A percentile compares a stretch with the other conserved stretches of the same genome.
Evolutionary conservation across 1,140 invertebrate species (phyloP).

Genomic region (Leguminivora glycinivorella): DNA sequence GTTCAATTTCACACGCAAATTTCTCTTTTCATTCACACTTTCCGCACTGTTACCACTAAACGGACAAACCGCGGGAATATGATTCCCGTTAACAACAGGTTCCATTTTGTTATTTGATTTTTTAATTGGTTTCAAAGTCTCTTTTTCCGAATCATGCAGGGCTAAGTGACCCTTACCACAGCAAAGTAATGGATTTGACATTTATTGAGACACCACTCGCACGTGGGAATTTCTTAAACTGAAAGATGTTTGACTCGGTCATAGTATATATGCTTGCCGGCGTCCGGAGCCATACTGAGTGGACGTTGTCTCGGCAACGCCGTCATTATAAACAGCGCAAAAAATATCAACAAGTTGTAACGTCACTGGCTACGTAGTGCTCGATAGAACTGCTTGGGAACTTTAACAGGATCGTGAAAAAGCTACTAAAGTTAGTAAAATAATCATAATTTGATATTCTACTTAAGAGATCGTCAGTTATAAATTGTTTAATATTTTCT

Average conservation of each 20-base stretch:
- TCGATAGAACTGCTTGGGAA: background rate
- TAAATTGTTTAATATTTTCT: no score
- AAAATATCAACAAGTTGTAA: constrained; percentile 66
- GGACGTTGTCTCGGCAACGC: constrained; percentile 56
- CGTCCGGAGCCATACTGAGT: constrained; percentile 52
- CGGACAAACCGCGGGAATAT: constrained; percentile 42
- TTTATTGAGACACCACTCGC: constrained; percentile 38
- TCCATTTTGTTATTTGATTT: background rate
- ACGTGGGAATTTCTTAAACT: constrained; percentile 39
- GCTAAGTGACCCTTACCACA: constrained; percentile 43
- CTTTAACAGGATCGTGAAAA: background rate
- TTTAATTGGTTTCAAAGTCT: constrained; percentile 39
- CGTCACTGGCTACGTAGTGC: constrained; percentile 2
- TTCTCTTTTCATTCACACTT: constrained; percentile 40
- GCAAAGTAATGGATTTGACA: constrained; percentile 55
- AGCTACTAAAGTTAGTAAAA: background rate
- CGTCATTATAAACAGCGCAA: constrained; percentile 46
- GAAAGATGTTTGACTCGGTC: constrained; percentile 36
- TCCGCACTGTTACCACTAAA: constrained; percentile 53
- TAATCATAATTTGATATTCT: no score
- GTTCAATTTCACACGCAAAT: constrained; percentile 62
- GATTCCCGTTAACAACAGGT: constrained; percentile 49
- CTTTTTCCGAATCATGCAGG: background rate
- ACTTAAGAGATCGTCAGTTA: no score
- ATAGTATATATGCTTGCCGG: constrained; percentile 62